phyloP scores from a whole-genome alignment of 2,113 vertebrate species.

The Hippocampus mohnikei region DNA sequence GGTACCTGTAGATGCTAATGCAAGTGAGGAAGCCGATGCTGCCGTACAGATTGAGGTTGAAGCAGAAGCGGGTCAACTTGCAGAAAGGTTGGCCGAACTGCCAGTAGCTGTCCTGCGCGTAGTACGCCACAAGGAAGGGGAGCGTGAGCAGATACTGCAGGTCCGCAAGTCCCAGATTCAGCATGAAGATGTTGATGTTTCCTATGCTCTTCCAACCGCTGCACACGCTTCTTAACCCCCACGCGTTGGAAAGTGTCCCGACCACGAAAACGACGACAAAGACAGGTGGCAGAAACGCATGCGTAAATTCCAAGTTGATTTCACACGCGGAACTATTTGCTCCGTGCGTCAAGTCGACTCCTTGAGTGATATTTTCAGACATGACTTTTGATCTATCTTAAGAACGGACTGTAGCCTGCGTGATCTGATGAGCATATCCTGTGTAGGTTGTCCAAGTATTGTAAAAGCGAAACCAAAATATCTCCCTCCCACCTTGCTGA shows the following conservation, averaged over 20 bases:
- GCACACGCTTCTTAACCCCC: slow-evolving; percentile 52
- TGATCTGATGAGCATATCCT: neutral
- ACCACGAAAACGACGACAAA: slow-evolving; percentile 70
- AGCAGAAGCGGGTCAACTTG: slow-evolving; percentile 73
- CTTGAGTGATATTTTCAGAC: slow-evolving; percentile 48
- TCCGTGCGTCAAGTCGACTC: neutral
- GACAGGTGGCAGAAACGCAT: slow-evolving; percentile 62
- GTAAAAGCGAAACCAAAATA: slow-evolving; percentile 1
- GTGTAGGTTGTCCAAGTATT: neutral
- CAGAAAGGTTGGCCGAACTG: slow-evolving; percentile 74
- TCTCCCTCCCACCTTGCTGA: slow-evolving; percentile 8
- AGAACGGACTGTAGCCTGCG: neutral
- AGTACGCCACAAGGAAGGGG: slow-evolving; percentile 79
- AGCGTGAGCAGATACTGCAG: slow-evolving; percentile 76
- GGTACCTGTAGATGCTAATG: slow-evolving; percentile 81
- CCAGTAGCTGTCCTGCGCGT: slow-evolving; percentile 63
- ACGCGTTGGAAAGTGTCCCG: slow-evolving; percentile 69
- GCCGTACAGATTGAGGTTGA: slow-evolving; percentile 81
- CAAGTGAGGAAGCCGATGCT: slow-evolving; percentile 83
- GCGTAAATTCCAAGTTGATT: slow-evolving; percentile 59
- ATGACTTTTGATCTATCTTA: slow-evolving; percentile 13
- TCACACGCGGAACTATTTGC: slow-evolving; percentile 49
- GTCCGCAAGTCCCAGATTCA: slow-evolving; percentile 77
- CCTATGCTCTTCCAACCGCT: slow-evolving; percentile 35
- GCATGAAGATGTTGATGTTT: slow-evolving; percentile 70